These are phyloP conservation scores for Drosophila mimetica DNA, from an alignment of 2,888 invertebrate species.

Conservation along the genomic window DNA sequence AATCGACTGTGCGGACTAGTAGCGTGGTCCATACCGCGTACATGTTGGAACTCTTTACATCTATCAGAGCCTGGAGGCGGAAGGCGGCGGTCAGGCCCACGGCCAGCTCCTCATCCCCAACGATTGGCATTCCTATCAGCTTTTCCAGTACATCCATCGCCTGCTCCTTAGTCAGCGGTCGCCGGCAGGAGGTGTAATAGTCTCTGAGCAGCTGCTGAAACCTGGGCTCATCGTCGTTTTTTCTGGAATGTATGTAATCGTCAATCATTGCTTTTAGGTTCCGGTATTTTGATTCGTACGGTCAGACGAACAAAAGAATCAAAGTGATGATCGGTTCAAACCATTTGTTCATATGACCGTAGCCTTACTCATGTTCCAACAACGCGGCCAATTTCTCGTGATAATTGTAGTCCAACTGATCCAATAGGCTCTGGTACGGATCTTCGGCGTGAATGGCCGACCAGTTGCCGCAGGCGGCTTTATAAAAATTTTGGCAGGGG, in stretches of 20 bases:
- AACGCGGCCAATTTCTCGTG: slow-evolving; percentile 22
- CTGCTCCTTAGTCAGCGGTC: slow-evolving; percentile 2
- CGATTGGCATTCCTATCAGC: neutral
- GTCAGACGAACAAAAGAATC: no score
- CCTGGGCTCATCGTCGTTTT: slow-evolving; percentile 11
- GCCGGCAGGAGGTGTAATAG: slow-evolving; percentile 49
- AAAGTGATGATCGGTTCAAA: no score
- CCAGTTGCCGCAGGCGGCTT: slow-evolving; percentile 60
- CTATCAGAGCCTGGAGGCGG: neutral
- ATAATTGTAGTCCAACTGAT: slow-evolving; percentile 47
- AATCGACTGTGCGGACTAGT: neutral
- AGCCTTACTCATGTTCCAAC: slow-evolving; percentile 10
- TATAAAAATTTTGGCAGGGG: slow-evolving; percentile 57
- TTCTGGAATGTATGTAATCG: neutral
- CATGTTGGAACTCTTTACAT: neutral
- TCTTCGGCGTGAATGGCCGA: slow-evolving; percentile 4
- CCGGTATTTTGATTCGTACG: no score
- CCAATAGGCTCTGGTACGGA: slow-evolving; percentile 39
- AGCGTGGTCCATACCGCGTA: neutral
- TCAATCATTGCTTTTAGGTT: neutral
- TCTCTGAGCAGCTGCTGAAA: slow-evolving; percentile 39
- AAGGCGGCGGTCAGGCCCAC: slow-evolving; percentile 31
- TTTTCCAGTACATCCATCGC: slow-evolving; percentile 24
- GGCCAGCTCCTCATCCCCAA: neutral
- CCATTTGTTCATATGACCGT: no score